Evolutionary conservation across 2,888 invertebrate species (phyloP), one percentile per base, ranked within the genome.

Genomic region (Gasteruption jaculator): DNA sequence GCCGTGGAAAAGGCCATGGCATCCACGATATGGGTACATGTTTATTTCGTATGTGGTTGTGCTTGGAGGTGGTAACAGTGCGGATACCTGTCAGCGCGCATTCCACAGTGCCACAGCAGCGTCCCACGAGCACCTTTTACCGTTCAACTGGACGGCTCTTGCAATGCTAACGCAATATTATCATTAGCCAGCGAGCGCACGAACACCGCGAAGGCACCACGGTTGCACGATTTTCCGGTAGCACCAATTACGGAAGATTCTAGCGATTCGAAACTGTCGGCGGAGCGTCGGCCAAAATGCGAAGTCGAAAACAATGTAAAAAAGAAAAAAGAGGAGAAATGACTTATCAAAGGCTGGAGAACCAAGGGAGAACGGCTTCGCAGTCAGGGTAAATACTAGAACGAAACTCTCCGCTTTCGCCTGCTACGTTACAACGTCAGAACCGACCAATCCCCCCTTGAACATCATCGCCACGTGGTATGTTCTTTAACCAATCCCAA

Each of bases 81-180:
- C 48, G 56, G 46, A 51, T 62, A 63, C 66, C 64, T 63, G 65
- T 65, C 62, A 62, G 63, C 61, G 58, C 58, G 56, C 63, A 63
- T 66, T 65, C 60, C 65, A 64, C 61, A 49, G 53, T 60, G 51
- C 53, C 56, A 56, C 57, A 52, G 48, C 39, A 49, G 44, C 45
- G 46, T 49, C 41, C 48, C 32, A 18, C 29, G 38, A 31, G 30
- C 39, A 37, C 34, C 36, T 14, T 27, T 29, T n/a, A n/a, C n/a
- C n/a, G n/a, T n/a, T n/a, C n/a, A n/a, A n/a, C 41, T 16, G 35
- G 37, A 38, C 31, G 38, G 43, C 38, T 40, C 46, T 44, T 49
- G 45, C 47, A 49, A 50, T 41, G 45, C 48, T 43, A 36, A 32
- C 38, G n/a, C n/a, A n/a, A n/a, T n/a, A n/a, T n/a, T n/a, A n/a